A percentile compares a stretch with the other conserved stretches of the same genome.
Conservation (phyloP, 2,888 invertebrate genomes). For the Mythimna lalbum region DNA sequence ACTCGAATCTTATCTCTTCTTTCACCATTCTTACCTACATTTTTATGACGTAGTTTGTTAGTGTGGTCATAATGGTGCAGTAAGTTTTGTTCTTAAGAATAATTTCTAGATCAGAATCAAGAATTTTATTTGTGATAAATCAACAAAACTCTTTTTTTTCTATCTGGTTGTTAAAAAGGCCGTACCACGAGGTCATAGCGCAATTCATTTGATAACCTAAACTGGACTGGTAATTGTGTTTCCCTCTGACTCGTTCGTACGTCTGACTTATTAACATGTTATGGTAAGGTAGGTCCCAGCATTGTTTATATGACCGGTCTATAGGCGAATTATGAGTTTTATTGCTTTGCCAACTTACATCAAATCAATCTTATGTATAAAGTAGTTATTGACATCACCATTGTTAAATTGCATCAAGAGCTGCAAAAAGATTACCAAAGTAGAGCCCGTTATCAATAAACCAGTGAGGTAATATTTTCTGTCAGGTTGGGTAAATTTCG, state of each 20-base stretch:
- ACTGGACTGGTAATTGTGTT: too few species aligned
- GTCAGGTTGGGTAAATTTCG: constrained; percentile 38
- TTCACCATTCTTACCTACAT: constrained; percentile 94
- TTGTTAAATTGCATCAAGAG: not conserved
- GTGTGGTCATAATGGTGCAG: constrained; percentile 5
- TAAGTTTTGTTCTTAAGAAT: constrained; percentile 13
- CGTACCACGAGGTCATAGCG: too few species aligned
- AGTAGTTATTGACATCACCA: not conserved
- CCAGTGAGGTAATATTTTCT: constrained; percentile 41
- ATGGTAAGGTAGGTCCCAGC: too few species aligned
- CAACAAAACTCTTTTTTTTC: too few species aligned
- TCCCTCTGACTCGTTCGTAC: too few species aligned
- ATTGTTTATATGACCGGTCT: not conserved
- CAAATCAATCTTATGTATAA: not conserved
- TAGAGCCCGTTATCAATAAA: constrained; percentile 22
- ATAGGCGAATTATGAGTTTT: constrained; percentile 11
- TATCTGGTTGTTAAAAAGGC: too few species aligned
- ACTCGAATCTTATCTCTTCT: constrained; percentile 96
- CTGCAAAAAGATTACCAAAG: not conserved
- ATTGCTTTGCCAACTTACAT: constrained; percentile 1
- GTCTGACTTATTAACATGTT: too few species aligned
- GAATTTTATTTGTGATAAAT: not conserved
- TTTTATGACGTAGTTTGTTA: constrained; percentile 14
- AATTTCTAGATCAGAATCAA: constrained; percentile 4
- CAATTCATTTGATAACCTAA: too few species aligned